These are phyloP conservation scores for Chelon labrosus DNA, from an alignment of 2,797 vertebrate genomes.

Conservation along the genomic window DNA sequence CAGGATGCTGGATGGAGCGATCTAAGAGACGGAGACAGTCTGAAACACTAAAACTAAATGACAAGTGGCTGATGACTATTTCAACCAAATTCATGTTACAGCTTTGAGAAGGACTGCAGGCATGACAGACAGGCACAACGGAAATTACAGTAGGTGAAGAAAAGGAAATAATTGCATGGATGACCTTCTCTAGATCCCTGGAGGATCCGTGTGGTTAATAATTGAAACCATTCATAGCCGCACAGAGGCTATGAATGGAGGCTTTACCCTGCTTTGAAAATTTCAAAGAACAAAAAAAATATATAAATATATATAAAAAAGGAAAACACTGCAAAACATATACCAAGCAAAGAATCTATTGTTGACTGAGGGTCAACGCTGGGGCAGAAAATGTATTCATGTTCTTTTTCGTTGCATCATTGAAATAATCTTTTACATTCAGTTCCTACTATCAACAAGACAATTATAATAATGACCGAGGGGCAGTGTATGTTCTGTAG, in stretches of 20 bases:
- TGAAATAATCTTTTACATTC: conserved; percentile 1
- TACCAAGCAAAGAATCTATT: background rate
- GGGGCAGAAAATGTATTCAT: background rate
- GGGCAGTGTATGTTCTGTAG: background rate
- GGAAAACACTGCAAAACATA: background rate
- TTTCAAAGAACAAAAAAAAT: too few relatives aligned
- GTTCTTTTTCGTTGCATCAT: background rate
- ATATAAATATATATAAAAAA: too few relatives aligned
- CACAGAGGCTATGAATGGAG: background rate
- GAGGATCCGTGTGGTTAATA: conserved; percentile 3
- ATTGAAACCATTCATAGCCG: conserved; percentile 6
- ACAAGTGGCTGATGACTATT: background rate
- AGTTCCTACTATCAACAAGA: background rate
- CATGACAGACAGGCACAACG: background rate
- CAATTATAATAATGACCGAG: background rate
- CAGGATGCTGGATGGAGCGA: background rate
- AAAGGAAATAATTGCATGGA: conserved; percentile 27
- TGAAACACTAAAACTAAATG: background rate
- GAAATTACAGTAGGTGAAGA: conserved; percentile 1
- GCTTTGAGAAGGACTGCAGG: background rate
- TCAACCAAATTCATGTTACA: background rate
- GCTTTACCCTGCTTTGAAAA: too few relatives aligned
- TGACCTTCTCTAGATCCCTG: conserved; percentile 25
- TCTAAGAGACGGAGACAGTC: background rate
- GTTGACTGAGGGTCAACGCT: background rate